These are phyloP conservation scores for Aphelenchoides fujianensis DNA, from an alignment of 1,140 invertebrate species.

Conservation along the genomic window DNA sequence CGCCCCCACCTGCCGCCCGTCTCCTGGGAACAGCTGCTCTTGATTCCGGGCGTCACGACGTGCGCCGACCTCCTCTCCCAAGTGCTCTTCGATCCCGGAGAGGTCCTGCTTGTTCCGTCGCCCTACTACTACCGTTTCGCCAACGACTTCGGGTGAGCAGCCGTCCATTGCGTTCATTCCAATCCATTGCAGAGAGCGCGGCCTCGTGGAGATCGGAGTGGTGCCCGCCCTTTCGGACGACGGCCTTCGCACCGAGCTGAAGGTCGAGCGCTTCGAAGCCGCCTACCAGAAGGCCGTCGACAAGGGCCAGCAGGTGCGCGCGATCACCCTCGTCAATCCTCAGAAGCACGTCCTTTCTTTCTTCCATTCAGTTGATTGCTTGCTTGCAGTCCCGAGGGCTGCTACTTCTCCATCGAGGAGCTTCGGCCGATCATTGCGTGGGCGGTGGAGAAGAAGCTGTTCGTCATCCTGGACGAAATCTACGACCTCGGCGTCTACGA, in stretches of 20 bases:
- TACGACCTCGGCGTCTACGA: constrained; percentile 46
- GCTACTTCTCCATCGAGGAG: constrained; percentile 45
- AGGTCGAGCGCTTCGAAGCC: constrained; percentile 41
- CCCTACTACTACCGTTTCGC: constrained; percentile 49
- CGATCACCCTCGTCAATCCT: constrained; percentile 44
- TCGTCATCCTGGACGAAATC: constrained; percentile 43
- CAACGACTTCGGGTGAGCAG: constrained; percentile 41
- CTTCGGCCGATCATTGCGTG: constrained; percentile 34
- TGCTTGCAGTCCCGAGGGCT: constrained; percentile 37
- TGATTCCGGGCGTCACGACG: constrained; percentile 45
- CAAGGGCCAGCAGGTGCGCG: constrained; percentile 36
- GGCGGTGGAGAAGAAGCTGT: constrained; percentile 36
- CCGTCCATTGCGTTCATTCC: neutral
- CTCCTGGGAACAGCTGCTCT: constrained; percentile 29
- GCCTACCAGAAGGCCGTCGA: constrained; percentile 30
- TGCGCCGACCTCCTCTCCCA: constrained; percentile 42
- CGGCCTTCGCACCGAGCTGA: constrained; percentile 25
- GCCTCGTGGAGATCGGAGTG: constrained; percentile 34
- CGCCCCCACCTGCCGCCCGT: neutral
- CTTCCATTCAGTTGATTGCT: neutral
- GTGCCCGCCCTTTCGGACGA: constrained; percentile 40
- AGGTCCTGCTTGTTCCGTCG: constrained; percentile 34
- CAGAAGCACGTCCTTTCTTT: constrained; percentile 1
- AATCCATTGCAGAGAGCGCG: no score
- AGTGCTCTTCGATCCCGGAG: constrained; percentile 45